Base-by-base conservation (phyloP, 2,797 vertebrate genomes). In the Psittacula derbiana region DNA sequence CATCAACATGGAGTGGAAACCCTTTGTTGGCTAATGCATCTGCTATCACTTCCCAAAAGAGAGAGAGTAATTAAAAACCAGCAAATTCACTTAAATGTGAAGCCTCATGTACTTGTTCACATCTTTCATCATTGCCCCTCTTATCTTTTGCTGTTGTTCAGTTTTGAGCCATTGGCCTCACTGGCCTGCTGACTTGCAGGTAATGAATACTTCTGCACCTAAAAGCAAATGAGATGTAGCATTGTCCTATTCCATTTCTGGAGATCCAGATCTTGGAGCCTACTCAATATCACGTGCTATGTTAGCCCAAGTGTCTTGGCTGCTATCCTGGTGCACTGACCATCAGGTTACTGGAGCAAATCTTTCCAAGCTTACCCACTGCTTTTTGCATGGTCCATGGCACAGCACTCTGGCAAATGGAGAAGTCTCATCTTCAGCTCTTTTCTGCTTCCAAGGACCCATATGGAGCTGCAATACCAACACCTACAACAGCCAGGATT, bases 231-330 rank as follows among this genome's bases (percentile, higher is more conserved):
- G 13, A 57, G n/a, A 14, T 57, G n/a, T 15, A 33, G 14, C 53
- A 24, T 23, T 33, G n/a, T 33, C 53, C 2, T 23, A 23, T 33
- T 23, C 14, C 13, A 33, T 10, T 57, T 57, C 53, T 57, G 21
- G 14, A 57, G n/a, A 57, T 20, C 20, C 20, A 10, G 8, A 21
- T 43, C 27, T 53, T 58, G 64, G 61, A 41, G 3, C 18, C 25
- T 49, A 5, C 46, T 12, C 44, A 33, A 12, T 36, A 61, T 28
- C 47, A 30, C 0, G 0, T 36, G 40, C n/a, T 49, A 8, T 10
- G 11, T 28, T 36, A 58, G 25, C 66, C 27, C 33, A 24, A 8
- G 11, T 50, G 20, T 49, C 61, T 72, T 83, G 79, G 24, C 20
- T 1, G 1, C 40, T 74, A 12, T 12, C 36, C 31, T 2, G 1